phyloP scores from a whole-genome alignment of 2,797 vertebrate species.

The Brotula barbata region DNA sequence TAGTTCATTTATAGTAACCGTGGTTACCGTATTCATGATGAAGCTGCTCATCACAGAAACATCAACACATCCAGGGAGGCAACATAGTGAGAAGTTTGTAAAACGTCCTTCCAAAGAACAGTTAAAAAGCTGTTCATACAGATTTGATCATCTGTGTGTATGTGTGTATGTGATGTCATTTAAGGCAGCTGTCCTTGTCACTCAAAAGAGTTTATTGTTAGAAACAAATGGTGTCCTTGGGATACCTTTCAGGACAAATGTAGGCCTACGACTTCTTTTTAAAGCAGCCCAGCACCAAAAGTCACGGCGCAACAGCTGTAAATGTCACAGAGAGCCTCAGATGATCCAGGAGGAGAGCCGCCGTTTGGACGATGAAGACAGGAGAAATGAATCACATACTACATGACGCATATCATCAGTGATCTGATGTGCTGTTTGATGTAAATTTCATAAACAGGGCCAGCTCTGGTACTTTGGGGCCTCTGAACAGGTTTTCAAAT shows the following conservation, averaged over 20 bases:
- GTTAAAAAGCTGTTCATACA: neutral
- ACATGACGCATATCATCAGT: too few relatives aligned
- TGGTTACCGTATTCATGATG: neutral
- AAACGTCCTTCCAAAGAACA: neutral
- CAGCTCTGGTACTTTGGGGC: too few relatives aligned
- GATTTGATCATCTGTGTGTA: constrained; percentile 11
- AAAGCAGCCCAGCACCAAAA: constrained; percentile 22
- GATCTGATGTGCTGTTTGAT: too few relatives aligned
- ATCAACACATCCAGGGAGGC: constrained; percentile 10
- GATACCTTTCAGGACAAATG: constrained; percentile 55
- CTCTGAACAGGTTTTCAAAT: too few relatives aligned
- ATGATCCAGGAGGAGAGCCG: neutral
- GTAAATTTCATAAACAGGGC: too few relatives aligned
- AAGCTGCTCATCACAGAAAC: neutral
- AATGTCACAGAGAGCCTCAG: constrained; percentile 4
- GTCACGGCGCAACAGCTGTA: neutral
- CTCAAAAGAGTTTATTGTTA: constrained; percentile 71
- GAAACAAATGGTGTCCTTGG: constrained; percentile 61
- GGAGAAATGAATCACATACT: too few relatives aligned
- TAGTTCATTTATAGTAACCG: too few relatives aligned
- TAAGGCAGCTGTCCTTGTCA: constrained; percentile 64
- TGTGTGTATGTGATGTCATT: constrained; percentile 3
- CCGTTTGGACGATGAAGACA: neutral
- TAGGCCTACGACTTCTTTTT: constrained; percentile 31
- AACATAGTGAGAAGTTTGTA: too few relatives aligned